Percentiles rank a stretch among this genome's conserved stretches.
These are phyloP conservation scores for Trichonephila clavipes DNA, from an alignment of 1,140 invertebrate species.

Conservation along the genomic window DNA sequence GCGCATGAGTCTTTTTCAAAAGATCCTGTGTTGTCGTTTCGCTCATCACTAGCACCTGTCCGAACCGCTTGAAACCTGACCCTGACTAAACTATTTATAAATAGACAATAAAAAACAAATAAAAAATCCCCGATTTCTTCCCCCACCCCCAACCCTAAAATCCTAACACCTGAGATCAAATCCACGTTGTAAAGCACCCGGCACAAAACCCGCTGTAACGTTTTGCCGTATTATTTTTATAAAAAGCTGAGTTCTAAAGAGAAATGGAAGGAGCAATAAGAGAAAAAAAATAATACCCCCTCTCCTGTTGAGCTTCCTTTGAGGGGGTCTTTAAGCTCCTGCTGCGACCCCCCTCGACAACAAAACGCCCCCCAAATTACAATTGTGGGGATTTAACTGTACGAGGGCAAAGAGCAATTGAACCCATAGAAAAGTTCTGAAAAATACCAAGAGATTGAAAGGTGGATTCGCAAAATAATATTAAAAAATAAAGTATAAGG, in stretches of 20 bases:
- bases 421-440: constrained; percentile 68
- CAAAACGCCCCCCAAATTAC: constrained; percentile 75
- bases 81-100: constrained; percentile 69
- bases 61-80: constrained; percentile 69
- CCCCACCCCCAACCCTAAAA: constrained; percentile 21
- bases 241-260: constrained; percentile 58
- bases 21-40: constrained; percentile 15
- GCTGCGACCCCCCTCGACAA: constrained; percentile 67
- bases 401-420: constrained; percentile 74
- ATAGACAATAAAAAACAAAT: constrained; percentile 45
- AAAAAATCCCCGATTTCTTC: neutral
- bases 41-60: constrained; percentile 59
- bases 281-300: constrained; percentile 32
- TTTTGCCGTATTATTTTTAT: constrained; percentile 70
- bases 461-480: constrained; percentile 66
- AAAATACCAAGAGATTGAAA: constrained; percentile 62
- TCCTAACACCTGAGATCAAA: constrained; percentile 64
- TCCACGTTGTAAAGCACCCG: constrained; percentile 61
- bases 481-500: constrained; percentile 52
- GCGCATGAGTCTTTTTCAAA: neutral
- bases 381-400: constrained; percentile 73
- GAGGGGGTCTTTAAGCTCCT: constrained; percentile 65
- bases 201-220: constrained; percentile 67
- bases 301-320: constrained; percentile 56
- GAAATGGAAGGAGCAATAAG: constrained; percentile 49